Evolutionary conservation across 1,140 invertebrate genomes (phyloP), one percentile per base, ranked within the genome.

Genomic region (Leptestheria dahalacensis): DNA sequence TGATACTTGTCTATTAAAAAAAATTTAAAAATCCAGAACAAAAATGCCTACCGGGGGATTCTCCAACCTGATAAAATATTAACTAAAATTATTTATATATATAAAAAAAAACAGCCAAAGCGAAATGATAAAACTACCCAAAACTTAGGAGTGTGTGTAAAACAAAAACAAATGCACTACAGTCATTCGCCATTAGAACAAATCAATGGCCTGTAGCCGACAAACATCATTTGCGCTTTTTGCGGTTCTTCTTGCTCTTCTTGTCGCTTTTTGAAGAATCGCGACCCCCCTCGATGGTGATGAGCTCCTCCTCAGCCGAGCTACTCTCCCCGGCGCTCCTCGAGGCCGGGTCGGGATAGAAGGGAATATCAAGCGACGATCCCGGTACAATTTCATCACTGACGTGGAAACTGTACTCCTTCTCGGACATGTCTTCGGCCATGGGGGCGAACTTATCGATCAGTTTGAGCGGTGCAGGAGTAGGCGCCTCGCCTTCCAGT

Each of bases 251-350:
- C 48, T 52, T 51, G 52, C 26, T 60, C 46, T 60, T 60, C 3
- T 33, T 26, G 15, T 18, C 53, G 33, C 20, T 9, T 9, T 49
- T 18, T 6, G 50, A 28, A 29, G 48, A 25, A 10, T 60, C 49
- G 25, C 24, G 48, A 11, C 41, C 28, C 15, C 20, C 33, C 18
- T 48, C 18, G 23, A 60, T 26, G 25, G 58, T 50, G 48, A 60
- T 28, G 10, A 60, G 24, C n/a, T 60, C 58, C n/a, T 60, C 58
- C 23, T 60, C 58, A 9, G 47, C 51, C n/a, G 58, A 60, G 33
- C 53, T 55, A 29, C 58, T 60, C 51, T 60, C 58, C 12, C 58
- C 58, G 28, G 58, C 48, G n/a, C 58, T 51, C 18, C 49, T 25
- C n/a, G 50, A 52, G 24, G 58, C 48, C 6, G 33, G 33, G 18